Evolutionary conservation across 2,113 vertebrate genomes (phyloP).

Genomic region (Gasterosteus aculeatus): DNA sequence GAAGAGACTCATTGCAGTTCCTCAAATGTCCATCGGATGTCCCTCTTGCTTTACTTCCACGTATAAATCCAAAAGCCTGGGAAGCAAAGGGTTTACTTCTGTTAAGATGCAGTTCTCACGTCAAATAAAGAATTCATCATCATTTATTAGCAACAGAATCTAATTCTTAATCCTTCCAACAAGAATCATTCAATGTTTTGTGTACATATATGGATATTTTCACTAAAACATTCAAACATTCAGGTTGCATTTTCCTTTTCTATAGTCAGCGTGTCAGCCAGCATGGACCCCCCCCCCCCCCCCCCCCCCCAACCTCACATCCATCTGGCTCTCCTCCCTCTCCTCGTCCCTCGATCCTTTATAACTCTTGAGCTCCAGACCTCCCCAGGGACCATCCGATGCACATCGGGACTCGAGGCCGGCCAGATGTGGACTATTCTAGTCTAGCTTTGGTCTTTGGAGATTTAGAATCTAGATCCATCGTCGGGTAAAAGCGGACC

Average conservation of each 20-base stretch:
- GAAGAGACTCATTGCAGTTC: slow-evolving; percentile 2
- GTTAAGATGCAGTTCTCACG: neutral
- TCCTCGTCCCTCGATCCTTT: slow-evolving; percentile 34
- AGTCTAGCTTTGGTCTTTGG: slow-evolving; percentile 5
- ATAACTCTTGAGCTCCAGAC: slow-evolving; percentile 9
- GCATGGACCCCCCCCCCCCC: slow-evolving; percentile 46
- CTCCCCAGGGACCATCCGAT: slow-evolving; percentile 18
- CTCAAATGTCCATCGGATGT: slow-evolving; percentile 40
- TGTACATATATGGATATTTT: slow-evolving; percentile 5
- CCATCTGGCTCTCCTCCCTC: slow-evolving; percentile 31
- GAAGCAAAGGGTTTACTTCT: neutral
- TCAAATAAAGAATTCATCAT: neutral
- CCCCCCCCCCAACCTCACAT: slow-evolving; percentile 11
- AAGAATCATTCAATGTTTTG: neutral
- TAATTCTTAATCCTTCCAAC: neutral
- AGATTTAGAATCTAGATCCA: slow-evolving; percentile 5
- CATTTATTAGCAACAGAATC: neutral
- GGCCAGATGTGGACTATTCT: neutral
- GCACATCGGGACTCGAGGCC: slow-evolving; percentile 11
- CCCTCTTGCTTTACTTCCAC: slow-evolving; percentile 21
- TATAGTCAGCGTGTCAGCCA: slow-evolving; percentile 12
- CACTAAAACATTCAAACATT: neutral
- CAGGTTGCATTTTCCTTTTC: slow-evolving; percentile 4
- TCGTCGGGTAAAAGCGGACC: neutral
- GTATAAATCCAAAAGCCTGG: neutral